Base-by-base conservation (phyloP, 2,797 vertebrate genomes). In the Todus mexicanus region DNA sequence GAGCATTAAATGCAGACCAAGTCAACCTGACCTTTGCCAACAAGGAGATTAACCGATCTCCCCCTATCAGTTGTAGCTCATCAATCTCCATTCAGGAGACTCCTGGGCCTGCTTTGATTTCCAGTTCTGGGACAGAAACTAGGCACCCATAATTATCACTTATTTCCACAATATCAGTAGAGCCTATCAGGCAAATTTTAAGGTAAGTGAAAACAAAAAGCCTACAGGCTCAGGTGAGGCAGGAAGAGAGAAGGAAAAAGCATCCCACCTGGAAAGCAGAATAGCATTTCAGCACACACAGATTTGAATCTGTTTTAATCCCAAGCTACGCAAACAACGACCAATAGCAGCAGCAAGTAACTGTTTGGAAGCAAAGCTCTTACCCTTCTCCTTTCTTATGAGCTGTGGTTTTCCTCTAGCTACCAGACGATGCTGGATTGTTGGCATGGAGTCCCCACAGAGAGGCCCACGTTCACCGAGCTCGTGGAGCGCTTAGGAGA, bases 381-480 rank as follows among this genome's bases (percentile, higher is more conserved):
- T 13, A 7, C 10, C 12, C 16, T 69, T 64, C 22, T 19, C 23
- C 50, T n/a, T 11, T 25, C 81, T 31, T 69, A 69, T 69, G 13
- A 9, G 10, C 27, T 35, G 38, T 3, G 22, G 59, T 89, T 88
- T 90, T 40, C 53, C 48, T 56, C 6, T 50, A 99, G 99, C 96
- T 99, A 99, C 96, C 98, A 99, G 97, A 99, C 98, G 53, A 99
- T 99, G 99, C 96, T 99, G 97, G 98, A 99, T 69, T 99, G 99
- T 89, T 99, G 99, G 99, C 98, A 98, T 2, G 98, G 98, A 4
- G 97, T 98, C 10, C 98, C 98, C 29, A 97, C 96, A 18, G 97
- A 98, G 70, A 97, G 99, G 38, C 99, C 99, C 0, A 99, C 97
- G 15, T 99, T 99, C 97, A 98, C 97, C 0, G 98, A 99, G 86